These are phyloP conservation scores for Diarsia mendica DNA, from an alignment of 2,888 invertebrate species.

Conservation along the genomic window DNA sequence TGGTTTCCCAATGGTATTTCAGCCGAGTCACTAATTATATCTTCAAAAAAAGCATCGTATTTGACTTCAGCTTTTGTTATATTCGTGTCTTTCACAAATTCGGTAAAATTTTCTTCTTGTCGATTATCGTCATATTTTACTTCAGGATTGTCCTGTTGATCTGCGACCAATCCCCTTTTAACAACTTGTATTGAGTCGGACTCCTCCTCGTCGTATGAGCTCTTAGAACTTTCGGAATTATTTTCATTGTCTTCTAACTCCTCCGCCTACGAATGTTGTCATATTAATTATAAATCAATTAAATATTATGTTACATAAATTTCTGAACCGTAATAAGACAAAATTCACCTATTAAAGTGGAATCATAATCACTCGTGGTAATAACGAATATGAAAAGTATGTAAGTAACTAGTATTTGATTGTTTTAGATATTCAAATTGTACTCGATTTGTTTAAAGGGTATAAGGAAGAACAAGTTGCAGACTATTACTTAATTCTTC, in stretches of 20 bases:
- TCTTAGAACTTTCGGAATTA: constrained; percentile 7
- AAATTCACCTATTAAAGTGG: background rate
- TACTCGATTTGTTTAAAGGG: too few species aligned
- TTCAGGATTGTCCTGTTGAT: constrained; percentile 9
- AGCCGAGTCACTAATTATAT: constrained; percentile 31
- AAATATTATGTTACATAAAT: background rate
- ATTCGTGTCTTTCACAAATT: background rate
- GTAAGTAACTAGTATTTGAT: too few species aligned
- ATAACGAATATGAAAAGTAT: too few species aligned
- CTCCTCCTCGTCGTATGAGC: constrained; percentile 22
- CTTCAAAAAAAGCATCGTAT: constrained; percentile 42
- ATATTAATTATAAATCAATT: background rate
- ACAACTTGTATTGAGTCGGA: constrained; percentile 53
- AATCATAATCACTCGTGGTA: background rate
- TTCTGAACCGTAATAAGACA: background rate
- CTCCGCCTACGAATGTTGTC: constrained; percentile 34
- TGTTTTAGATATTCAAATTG: too few species aligned
- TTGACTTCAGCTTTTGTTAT: constrained; percentile 18
- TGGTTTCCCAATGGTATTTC: constrained; percentile 25
- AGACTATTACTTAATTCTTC: too few species aligned
- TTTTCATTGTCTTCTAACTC: constrained; percentile 16
- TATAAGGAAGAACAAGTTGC: too few species aligned
- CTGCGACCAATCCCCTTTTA: background rate
- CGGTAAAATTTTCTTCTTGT: background rate
- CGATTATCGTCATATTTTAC: constrained; percentile 5